A percentile compares a stretch with the other conserved stretches of the same genome.
These are phyloP conservation scores for Sesamia nonagrioides DNA, from an alignment of 1,140 invertebrate species.

Conservation along the genomic window DNA sequence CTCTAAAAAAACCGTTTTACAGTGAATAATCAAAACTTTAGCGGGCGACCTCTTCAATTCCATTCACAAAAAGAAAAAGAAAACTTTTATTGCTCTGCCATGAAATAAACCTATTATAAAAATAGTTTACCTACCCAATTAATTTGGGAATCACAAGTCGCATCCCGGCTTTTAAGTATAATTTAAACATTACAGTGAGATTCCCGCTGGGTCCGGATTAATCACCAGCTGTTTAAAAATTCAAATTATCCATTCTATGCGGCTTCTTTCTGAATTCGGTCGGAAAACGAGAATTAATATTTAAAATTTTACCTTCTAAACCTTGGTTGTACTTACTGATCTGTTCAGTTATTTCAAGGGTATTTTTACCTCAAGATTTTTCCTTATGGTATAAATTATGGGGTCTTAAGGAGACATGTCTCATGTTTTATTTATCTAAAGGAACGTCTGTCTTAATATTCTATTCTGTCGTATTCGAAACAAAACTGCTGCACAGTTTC, in stretches of 20 bases:
- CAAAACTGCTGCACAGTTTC: too few species aligned
- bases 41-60: background rate
- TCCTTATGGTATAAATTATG: background rate
- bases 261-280: constrained; percentile 61
- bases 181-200: constrained; percentile 48
- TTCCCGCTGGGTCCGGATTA: constrained; percentile 61
- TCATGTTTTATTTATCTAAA: constrained; percentile 1
- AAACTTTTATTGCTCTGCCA: background rate
- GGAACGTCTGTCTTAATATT: background rate
- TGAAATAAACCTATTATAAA: constrained; percentile 26
- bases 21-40: background rate
- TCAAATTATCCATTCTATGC: constrained; percentile 68
- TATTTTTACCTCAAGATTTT: constrained; percentile 14
- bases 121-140: constrained; percentile 40
- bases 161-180: constrained; percentile 38
- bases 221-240: constrained; percentile 74
- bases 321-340: constrained; percentile 39
- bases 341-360: background rate
- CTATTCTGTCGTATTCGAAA: background rate
- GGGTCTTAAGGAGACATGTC: background rate
- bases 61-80: constrained; percentile 1
- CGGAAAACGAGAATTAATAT: constrained; percentile 66
- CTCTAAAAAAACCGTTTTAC: background rate
- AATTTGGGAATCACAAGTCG: constrained; percentile 38
- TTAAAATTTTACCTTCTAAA: constrained; percentile 61